Evolutionary conservation across 2,797 vertebrate genomes (phyloP).

Genomic region (Atherinosoma microstoma): DNA sequence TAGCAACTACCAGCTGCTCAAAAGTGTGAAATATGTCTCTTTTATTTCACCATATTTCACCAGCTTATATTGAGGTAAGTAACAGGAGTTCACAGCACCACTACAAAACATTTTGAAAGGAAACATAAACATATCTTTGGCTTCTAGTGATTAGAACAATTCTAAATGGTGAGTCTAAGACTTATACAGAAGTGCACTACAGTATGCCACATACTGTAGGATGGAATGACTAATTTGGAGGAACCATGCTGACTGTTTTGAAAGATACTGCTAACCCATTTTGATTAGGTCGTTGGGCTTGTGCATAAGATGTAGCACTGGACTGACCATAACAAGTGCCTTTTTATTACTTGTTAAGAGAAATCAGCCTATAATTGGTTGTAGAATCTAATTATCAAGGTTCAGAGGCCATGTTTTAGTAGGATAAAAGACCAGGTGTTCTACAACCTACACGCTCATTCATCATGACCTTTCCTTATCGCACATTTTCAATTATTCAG

Average conservation of each 20-base stretch:
- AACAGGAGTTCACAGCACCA: not conserved
- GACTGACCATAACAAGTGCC: not conserved
- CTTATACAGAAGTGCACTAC: too few relatives aligned
- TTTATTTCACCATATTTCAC: too few relatives aligned
- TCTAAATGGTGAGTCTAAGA: too few relatives aligned
- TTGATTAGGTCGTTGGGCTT: not conserved
- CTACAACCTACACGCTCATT: constrained; percentile 38
- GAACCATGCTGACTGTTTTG: not conserved
- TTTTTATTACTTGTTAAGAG: constrained; percentile 10
- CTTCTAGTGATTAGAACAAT: not conserved
- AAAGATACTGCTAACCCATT: not conserved
- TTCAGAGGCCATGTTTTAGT: constrained; percentile 42
- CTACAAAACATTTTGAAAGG: not conserved
- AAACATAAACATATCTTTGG: not conserved
- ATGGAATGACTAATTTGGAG: not conserved
- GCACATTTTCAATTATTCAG: constrained; percentile 62
- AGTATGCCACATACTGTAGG: not conserved
- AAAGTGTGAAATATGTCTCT: too few relatives aligned
- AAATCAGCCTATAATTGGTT: constrained; percentile 49
- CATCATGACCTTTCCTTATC: constrained; percentile 64
- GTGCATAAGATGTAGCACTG: not conserved
- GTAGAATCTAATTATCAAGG: constrained; percentile 41
- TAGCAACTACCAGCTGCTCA: too few relatives aligned
- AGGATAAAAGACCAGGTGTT: constrained; percentile 29
- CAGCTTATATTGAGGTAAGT: too few relatives aligned